phyloP scores from a whole-genome alignment of 2,797 vertebrate genomes.

The Molossus molossus region DNA sequence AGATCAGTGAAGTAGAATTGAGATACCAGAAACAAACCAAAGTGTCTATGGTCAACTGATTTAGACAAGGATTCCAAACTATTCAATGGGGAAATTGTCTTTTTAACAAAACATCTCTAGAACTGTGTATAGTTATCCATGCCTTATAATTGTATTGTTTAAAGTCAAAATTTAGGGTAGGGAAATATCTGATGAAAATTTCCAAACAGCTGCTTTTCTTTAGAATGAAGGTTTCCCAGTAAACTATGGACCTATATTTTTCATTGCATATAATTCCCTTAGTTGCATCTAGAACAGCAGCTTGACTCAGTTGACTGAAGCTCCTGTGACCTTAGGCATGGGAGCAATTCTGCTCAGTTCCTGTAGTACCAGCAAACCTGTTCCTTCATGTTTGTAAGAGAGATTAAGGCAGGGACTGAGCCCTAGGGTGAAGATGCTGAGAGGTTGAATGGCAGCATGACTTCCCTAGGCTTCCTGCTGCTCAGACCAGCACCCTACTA shows the following conservation, averaged over 20 bases:
- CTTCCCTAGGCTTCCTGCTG: background rate
- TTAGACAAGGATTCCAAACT: background rate
- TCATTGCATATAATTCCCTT: background rate
- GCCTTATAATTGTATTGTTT: background rate
- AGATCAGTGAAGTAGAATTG: background rate
- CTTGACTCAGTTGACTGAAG: background rate
- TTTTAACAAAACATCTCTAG: background rate
- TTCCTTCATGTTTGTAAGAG: background rate
- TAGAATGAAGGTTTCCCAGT: background rate
- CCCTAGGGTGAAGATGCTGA: background rate
- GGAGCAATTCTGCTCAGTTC: background rate
- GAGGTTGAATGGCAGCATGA: fast-evolving
- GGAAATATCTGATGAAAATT: background rate
- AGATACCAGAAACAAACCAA: background rate
- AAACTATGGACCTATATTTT: background rate
- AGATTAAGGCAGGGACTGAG: background rate
- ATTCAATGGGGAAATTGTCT: background rate
- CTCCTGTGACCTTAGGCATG: background rate
- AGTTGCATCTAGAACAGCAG: background rate
- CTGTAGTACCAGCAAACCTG: background rate
- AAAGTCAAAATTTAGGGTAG: background rate
- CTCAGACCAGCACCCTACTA: background rate
- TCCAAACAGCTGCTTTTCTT: background rate
- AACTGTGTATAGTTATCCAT: background rate
- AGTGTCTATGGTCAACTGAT: background rate